A percentile compares a stretch with the other conserved stretches of the same genome.
Conservation (phyloP, 2,113 vertebrate genomes). For the Charadrius vociferus region DNA sequence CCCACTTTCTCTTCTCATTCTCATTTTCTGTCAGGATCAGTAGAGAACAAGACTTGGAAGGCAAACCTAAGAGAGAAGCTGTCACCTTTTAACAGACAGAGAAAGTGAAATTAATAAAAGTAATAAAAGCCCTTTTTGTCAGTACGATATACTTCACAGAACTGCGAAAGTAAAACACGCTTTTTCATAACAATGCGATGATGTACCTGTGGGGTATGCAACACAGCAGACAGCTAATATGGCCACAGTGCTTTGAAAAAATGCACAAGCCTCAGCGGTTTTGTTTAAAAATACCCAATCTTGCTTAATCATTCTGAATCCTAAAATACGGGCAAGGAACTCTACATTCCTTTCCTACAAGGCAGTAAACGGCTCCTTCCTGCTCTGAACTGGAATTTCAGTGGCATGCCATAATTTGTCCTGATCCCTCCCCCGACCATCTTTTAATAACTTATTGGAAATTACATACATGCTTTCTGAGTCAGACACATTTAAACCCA, state of each 20-base stretch:
- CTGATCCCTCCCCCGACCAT: background rate
- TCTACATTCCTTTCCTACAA: background rate
- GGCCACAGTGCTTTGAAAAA: background rate
- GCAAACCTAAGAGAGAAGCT: constrained; percentile 86
- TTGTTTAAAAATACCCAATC: background rate
- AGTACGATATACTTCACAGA: background rate
- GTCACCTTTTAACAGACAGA: constrained; percentile 83
- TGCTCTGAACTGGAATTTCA: background rate
- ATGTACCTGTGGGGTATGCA: background rate
- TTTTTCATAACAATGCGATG: background rate
- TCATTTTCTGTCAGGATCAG: constrained; percentile 94
- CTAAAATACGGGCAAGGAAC: background rate
- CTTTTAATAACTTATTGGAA: background rate
- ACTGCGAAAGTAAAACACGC: background rate
- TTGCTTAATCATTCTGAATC: background rate
- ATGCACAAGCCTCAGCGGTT: background rate
- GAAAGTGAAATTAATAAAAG: background rate
- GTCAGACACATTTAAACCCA: background rate
- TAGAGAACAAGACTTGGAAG: constrained; percentile 86
- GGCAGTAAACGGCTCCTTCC: background rate
- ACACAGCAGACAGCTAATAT: background rate
- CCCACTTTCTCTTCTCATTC: constrained; percentile 94
- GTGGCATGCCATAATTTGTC: background rate
- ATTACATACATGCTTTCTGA: background rate
- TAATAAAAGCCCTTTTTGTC: background rate